These are phyloP conservation scores for Ailuropoda melanoleuca DNA, from an alignment of 2,113 vertebrate genomes.

Conservation along the genomic window DNA sequence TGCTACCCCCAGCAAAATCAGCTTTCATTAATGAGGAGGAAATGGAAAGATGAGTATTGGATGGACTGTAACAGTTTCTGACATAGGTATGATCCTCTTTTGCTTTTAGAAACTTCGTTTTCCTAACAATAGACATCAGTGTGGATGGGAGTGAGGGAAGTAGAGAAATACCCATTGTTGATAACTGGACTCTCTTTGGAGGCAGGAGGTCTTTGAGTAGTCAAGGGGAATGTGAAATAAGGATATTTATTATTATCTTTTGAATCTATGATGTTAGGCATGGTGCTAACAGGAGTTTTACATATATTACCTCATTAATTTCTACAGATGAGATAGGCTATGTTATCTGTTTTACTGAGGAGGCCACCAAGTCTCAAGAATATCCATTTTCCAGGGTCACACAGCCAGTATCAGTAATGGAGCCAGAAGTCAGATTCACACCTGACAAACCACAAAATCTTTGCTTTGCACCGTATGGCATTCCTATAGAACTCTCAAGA, in stretches of 20 bases:
- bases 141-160: rapidly evolving
- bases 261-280: neutral
- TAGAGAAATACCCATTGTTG: neutral
- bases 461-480: neutral
- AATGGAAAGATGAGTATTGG: neutral
- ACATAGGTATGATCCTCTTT: neutral
- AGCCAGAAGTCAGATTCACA: neutral
- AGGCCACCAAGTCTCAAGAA: neutral
- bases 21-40: neutral
- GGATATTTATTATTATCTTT: neutral
- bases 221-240: neutral
- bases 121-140: neutral
- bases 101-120: neutral
- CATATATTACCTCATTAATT: neutral
- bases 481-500: neutral
- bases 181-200: neutral
- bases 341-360: neutral
- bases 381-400: neutral
- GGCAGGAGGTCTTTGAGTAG: neutral
- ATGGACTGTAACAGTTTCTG: neutral
- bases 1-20: neutral
- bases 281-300: neutral
- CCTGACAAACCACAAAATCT: neutral
- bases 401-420: neutral
- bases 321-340: neutral